phyloP scores from a whole-genome alignment of 2,113 vertebrate species.

The Enhydra lutris region DNA sequence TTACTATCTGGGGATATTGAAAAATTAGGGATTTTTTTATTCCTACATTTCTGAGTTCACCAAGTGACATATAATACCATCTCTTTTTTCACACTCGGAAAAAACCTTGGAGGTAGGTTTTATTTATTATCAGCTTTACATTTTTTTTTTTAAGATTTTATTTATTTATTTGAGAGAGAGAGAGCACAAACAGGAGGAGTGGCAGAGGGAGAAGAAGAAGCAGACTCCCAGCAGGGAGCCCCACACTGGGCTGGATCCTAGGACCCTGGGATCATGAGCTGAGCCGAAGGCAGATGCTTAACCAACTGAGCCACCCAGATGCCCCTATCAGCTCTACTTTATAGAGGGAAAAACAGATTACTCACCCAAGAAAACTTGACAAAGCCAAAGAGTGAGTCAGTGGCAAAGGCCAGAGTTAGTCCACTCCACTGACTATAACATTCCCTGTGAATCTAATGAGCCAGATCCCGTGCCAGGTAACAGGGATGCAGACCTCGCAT shows the following conservation, averaged over 20 bases:
- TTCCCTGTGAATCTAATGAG: not conserved
- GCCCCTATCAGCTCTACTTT: not conserved
- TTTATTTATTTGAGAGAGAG: too few relatives aligned
- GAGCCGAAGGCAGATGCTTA: not conserved
- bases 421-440: not conserved
- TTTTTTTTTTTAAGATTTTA: not conserved
- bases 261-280: too few relatives aligned
- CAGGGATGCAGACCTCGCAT: not conserved
- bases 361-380: not conserved
- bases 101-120: not conserved
- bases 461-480: too few relatives aligned
- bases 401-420: not conserved
- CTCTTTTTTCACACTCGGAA: not conserved
- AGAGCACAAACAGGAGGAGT: too few relatives aligned
- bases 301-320: not conserved
- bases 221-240: too few relatives aligned
- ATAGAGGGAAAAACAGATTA: not conserved
- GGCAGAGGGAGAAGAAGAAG: too few relatives aligned
- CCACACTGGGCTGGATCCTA: too few relatives aligned
- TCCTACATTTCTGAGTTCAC: not conserved
- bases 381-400: not conserved
- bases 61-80: not conserved
- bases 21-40: not conserved
- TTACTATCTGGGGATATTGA: not conserved
- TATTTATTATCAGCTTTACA: not conserved